Evolutionary conservation across 2,113 vertebrate species (phyloP).

Genomic region (Tor tambroides): DNA sequence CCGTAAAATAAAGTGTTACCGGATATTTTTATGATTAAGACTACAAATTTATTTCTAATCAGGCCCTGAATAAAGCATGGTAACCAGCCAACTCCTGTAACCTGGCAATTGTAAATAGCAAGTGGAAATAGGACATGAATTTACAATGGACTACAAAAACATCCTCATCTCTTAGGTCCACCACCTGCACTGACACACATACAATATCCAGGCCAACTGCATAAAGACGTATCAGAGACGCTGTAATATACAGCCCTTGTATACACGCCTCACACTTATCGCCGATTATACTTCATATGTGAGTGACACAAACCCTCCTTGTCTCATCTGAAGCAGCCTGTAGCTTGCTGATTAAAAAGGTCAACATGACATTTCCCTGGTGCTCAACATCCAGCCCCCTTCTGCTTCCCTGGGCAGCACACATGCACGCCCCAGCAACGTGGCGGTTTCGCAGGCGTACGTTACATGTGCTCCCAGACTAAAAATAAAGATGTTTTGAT

Average conservation of each 20-base stretch:
- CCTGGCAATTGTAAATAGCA: background rate
- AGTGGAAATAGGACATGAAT: background rate
- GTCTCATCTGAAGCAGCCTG: constrained; percentile 45
- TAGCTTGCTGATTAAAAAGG: constrained; percentile 56
- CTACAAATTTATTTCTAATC: background rate
- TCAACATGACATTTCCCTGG: constrained; percentile 60
- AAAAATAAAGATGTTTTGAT: constrained; percentile 15
- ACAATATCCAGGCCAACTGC: constrained; percentile 15
- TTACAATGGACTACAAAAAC: background rate
- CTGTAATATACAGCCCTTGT: constrained; percentile 20
- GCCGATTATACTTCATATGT: constrained; percentile 46
- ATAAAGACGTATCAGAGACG: background rate
- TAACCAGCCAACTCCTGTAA: background rate
- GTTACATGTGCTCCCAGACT: background rate
- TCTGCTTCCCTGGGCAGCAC: constrained; percentile 32
- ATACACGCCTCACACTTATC: background rate
- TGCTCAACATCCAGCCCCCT: constrained; percentile 48
- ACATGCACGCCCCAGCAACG: constrained; percentile 12
- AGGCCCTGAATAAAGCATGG: background rate
- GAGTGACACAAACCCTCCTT: constrained; percentile 46
- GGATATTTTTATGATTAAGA: background rate
- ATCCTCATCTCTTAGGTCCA: background rate
- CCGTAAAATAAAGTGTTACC: no score
- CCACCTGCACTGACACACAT: constrained; percentile 7
- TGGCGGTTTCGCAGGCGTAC: background rate